These are phyloP conservation scores for Barypeithes pellucidus DNA, from an alignment of 2,888 invertebrate species.

Conservation along the genomic window DNA sequence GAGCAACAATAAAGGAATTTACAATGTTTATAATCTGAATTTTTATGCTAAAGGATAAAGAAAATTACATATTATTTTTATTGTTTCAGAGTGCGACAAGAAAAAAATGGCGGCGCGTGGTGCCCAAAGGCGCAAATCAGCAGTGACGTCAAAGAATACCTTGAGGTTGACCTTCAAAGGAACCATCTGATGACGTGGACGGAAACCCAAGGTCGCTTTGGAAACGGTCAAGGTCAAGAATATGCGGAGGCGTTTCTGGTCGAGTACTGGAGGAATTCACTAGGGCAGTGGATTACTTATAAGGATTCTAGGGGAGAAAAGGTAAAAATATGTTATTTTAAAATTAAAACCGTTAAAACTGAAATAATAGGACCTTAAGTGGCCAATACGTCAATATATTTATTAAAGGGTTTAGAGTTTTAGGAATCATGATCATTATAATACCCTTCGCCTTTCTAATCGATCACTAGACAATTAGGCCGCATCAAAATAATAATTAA, in stretches of 20 bases:
- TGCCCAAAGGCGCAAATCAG: slow-evolving; percentile 89
- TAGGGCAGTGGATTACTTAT: slow-evolving; percentile 85
- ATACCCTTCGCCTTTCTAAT: too few relatives aligned
- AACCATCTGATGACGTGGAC: slow-evolving; percentile 87
- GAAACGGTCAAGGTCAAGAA: slow-evolving; percentile 92
- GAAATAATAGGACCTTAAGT: too few relatives aligned
- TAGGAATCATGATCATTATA: too few relatives aligned
- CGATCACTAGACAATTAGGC: not conserved
- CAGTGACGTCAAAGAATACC: slow-evolving; percentile 83
- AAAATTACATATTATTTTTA: too few relatives aligned
- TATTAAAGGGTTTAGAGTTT: too few relatives aligned
- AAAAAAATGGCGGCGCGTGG: slow-evolving; percentile 93
- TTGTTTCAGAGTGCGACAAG: slow-evolving; percentile 83
- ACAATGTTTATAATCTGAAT: too few relatives aligned
- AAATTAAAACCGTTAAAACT: too few relatives aligned
- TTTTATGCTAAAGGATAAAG: too few relatives aligned
- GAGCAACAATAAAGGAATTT: too few relatives aligned
- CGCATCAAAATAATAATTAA: slow-evolving; percentile 25
- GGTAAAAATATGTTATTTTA: too few relatives aligned
- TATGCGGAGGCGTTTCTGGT: slow-evolving; percentile 88
- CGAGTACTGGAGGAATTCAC: slow-evolving; percentile 83
- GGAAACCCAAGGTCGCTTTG: slow-evolving; percentile 93
- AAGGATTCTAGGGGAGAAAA: slow-evolving; percentile 84
- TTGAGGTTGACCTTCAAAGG: slow-evolving; percentile 85
- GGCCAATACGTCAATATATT: too few relatives aligned